Evolutionary conservation across 53 echinoderm and acorn worm species (phyloP).

Genomic region (Paelopatides confundens): DNA sequence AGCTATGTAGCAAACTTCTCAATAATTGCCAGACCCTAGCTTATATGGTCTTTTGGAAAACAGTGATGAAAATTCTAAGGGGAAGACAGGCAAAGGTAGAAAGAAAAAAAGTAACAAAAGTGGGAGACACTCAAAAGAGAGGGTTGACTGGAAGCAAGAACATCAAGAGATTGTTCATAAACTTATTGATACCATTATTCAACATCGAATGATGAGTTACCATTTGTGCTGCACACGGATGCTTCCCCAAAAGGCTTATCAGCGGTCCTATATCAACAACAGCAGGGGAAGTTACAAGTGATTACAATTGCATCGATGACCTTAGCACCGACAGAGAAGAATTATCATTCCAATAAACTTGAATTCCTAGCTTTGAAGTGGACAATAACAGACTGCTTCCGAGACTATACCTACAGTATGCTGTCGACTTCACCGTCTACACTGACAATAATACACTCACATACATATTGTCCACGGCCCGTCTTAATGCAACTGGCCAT

Average conservation of each 20-base stretch:
- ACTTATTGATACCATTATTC: constrained; percentile 22
- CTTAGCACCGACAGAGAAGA: constrained; percentile 60
- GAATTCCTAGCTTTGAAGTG: constrained; percentile 59
- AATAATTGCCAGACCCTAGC: too few relatives aligned
- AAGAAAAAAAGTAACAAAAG: too few relatives aligned
- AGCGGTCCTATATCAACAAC: constrained; percentile 71
- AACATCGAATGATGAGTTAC: constrained; percentile 64
- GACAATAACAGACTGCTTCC: constrained; percentile 29
- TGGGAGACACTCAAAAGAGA: too few relatives aligned
- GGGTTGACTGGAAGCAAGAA: too few relatives aligned
- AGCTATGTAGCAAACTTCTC: too few relatives aligned
- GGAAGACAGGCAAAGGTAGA: constrained; percentile 42
- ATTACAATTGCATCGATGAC: constrained; percentile 65
- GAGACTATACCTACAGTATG: constrained; percentile 52
- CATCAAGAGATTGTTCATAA: constrained; percentile 36
- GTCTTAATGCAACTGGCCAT: too few relatives aligned
- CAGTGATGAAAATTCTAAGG: constrained; percentile 14
- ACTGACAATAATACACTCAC: too few relatives aligned
- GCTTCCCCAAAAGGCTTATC: constrained; percentile 67
- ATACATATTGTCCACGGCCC: too few relatives aligned
- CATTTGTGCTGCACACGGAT: constrained; percentile 73
- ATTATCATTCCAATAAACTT: constrained; percentile 64
- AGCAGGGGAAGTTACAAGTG: constrained; percentile 61
- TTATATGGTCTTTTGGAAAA: too few relatives aligned
- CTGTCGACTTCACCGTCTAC: constrained; percentile 2